Evolutionary conservation across 1,140 invertebrate species (phyloP).

Genomic region (Drosophila kikkawai): DNA sequence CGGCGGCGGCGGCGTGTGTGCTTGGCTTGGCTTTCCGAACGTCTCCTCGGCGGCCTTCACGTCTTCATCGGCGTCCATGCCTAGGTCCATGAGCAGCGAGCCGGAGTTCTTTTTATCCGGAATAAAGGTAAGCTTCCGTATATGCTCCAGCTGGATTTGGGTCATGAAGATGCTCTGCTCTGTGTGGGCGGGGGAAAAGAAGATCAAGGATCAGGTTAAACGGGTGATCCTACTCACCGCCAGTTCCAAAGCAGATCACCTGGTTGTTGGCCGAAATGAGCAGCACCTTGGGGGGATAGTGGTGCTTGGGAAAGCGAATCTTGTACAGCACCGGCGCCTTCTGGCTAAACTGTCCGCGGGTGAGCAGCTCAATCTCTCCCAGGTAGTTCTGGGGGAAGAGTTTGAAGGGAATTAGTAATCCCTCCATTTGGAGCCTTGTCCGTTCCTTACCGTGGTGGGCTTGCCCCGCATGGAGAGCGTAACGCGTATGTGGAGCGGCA

Average conservation of each 20-base stretch:
- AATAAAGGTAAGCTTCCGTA: constrained; percentile 75
- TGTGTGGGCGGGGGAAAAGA: constrained; percentile 8
- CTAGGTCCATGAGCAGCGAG: constrained; percentile 20
- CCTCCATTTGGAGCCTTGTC: fast-evolving
- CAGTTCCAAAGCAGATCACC: constrained; percentile 72
- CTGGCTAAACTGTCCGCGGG: constrained; percentile 67
- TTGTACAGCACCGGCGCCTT: constrained; percentile 71
- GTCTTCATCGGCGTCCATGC: constrained; percentile 1
- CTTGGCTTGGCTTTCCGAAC: constrained; percentile 24
- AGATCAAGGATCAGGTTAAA: neutral
- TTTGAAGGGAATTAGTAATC: neutral
- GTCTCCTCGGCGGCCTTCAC: constrained; percentile 29
- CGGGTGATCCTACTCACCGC: constrained; percentile 37
- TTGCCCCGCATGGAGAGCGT: constrained; percentile 82
- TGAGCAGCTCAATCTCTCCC: constrained; percentile 79
- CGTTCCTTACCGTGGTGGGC: constrained; percentile 69
- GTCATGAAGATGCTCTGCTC: constrained; percentile 82
- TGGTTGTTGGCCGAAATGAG: constrained; percentile 74
- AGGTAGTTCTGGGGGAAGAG: constrained; percentile 65
- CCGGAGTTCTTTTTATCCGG: constrained; percentile 49
- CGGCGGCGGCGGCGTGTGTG: constrained; percentile 36
- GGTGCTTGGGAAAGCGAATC: constrained; percentile 76
- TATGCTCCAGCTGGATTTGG: constrained; percentile 81
- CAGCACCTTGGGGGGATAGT: constrained; percentile 77
- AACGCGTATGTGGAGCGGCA: constrained; percentile 68